Percentiles rank a stretch among this genome's conserved stretches.
These are phyloP conservation scores for Coregonus suidteri DNA, from an alignment of 2,797 vertebrate genomes.

Conservation along the genomic window DNA sequence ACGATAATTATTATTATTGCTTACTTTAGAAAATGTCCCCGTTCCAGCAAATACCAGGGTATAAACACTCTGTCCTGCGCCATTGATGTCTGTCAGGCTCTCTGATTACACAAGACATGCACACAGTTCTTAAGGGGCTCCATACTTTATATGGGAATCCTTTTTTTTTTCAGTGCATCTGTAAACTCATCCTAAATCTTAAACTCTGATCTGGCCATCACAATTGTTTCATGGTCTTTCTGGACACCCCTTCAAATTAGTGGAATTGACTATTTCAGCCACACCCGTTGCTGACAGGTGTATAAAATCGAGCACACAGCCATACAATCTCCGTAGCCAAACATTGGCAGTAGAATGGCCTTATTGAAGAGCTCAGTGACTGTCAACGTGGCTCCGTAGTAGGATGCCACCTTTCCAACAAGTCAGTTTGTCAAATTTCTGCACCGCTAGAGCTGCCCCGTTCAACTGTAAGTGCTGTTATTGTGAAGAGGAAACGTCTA, in stretches of 20 bases:
- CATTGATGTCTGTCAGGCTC: background rate
- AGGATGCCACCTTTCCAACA: no score
- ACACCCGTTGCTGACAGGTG: no score
- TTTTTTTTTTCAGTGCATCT: background rate
- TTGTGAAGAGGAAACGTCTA: no score
- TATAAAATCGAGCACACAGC: no score
- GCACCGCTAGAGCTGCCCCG: no score
- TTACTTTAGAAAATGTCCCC: constrained; percentile 1
- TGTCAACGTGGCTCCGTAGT: no score
- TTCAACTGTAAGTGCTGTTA: no score
- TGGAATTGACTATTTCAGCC: no score
- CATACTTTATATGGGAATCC: background rate
- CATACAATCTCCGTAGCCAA: no score
- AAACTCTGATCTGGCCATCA: background rate
- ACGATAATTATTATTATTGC: constrained; percentile 9
- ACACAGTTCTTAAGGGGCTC: background rate
- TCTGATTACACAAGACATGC: constrained; percentile 5
- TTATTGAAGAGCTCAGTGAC: no score
- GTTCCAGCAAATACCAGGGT: background rate
- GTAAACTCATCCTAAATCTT: background rate
- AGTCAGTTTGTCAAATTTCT: no score
- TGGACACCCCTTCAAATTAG: background rate
- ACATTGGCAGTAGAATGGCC: no score
- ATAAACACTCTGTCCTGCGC: background rate
- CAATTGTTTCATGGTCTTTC: background rate